Conservation (phyloP, 2,888 invertebrate species). For the Dryocosmus kuriphilus region DNA sequence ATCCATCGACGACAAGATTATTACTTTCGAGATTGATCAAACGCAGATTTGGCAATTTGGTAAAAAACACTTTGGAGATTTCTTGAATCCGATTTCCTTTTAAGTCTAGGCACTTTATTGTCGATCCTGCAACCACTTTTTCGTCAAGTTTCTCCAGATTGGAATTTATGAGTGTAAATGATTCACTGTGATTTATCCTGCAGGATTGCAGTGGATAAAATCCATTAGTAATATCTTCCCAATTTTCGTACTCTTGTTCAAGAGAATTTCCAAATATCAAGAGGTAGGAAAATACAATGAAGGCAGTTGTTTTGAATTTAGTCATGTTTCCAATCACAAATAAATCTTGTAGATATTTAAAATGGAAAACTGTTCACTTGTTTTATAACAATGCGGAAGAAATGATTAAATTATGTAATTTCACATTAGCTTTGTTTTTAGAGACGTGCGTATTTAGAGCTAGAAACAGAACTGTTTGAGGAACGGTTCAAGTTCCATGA, state of each 20-base stretch:
- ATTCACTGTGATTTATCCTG: not conserved
- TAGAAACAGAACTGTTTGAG: constrained; percentile 23
- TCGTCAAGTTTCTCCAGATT: not conserved
- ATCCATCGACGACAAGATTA: not conserved
- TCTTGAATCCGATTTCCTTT: constrained; percentile 33
- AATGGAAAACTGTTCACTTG: not conserved
- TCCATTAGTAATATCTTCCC: not conserved
- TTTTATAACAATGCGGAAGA: constrained; percentile 20
- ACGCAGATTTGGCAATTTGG: constrained; percentile 13
- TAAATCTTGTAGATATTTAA: not conserved
- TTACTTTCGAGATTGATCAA: constrained; percentile 3
- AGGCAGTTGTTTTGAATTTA: not conserved
- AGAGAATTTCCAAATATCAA: not conserved
- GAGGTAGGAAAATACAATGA: not conserved
- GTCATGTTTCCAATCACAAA: not conserved
- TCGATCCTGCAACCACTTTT: not conserved
- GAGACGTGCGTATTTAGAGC: not conserved
- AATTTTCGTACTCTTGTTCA: not conserved
- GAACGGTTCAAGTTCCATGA: constrained; percentile 37
- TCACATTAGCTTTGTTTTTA: not conserved
- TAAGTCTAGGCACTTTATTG: constrained; percentile 15
- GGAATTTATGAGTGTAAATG: not conserved
- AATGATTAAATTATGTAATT: not conserved
- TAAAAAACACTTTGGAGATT: constrained; percentile 29
- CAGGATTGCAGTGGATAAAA: not conserved